Base-by-base conservation (phyloP, 2,888 invertebrate species). In the Blera fallax region DNA sequence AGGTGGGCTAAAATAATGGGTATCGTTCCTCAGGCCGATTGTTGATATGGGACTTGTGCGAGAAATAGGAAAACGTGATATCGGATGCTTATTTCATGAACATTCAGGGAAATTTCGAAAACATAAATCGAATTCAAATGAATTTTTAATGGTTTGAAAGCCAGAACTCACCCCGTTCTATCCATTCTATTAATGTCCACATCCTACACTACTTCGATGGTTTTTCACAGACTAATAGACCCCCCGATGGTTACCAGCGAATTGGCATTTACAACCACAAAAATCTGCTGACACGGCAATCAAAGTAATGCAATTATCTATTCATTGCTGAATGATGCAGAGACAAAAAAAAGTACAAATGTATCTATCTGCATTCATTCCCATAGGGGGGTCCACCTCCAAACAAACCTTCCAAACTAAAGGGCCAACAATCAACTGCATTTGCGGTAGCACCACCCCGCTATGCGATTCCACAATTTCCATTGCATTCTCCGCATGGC, bases 361-460 rank as follows among this genome's bases (percentile, higher is more conserved):
- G n/a, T 48, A 72, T 72, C 2, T 37, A 16, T 16, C 6, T 18
- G 6, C 18, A 21, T 8, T 43, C 40, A 54, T 64, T 40, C 62
- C 54, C 78, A 45, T 10, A 27, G 70, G 72, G 45, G 27, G 18
- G 14, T 34, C 52, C 60, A 50, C 11, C 58, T 43, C 50, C 37
- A 67, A 58, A 45, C 67, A 54, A 54, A 45, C 52, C 32, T 11
- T 32, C 34, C 58, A 24, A 65, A 40, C 74, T 21, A 70, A 48
- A 83, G 73, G 48, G 56, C 64, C 72, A 45, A 73, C 81, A 81
- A 72, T 77, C 80, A 80, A 76, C 80, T 72, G 58, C 64, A 76
- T 65, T 52, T 69, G 69, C 48, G 69, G 69, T 32, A 56, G 45
- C 64, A 64, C 64, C 58, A 69, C 60, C 27, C 58, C n/a, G n/a